phyloP scores from a whole-genome alignment of 2,888 invertebrate genomes.

The Epistrophe eligans region DNA sequence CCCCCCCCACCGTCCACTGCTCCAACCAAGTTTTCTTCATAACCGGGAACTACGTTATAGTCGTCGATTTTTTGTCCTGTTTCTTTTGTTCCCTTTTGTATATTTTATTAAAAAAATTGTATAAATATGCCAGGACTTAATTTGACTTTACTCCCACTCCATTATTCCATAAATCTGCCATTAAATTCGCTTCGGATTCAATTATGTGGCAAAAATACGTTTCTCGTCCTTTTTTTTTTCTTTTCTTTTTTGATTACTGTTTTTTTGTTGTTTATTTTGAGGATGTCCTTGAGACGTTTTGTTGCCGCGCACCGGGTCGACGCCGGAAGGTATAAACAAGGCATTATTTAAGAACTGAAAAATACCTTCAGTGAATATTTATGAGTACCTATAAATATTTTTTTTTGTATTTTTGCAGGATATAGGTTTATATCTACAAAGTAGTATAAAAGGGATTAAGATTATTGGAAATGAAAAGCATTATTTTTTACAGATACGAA shows the following conservation, averaged over 20 bases:
- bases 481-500: conserved; percentile 2
- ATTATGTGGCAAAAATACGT: conserved; percentile 72
- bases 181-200: conserved; percentile 74
- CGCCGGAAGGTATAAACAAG: conserved; percentile 54
- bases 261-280: conserved; percentile 24
- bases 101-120: conserved; percentile 18
- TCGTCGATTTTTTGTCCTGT: conserved; percentile 4
- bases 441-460: conserved; percentile 44
- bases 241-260: conserved; percentile 24
- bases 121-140: conserved; percentile 47
- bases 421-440: not conserved
- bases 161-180: conserved; percentile 64
- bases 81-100: conserved; percentile 33
- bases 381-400: conserved; percentile 27
- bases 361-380: conserved; percentile 66
- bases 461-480: conserved; percentile 55
- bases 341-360: conserved; percentile 48
- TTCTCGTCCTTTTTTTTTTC: conserved; percentile 41
- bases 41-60: conserved; percentile 13
- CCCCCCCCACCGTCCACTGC: not conserved
- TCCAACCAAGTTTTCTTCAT: not conserved
- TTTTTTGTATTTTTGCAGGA: not conserved
- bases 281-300: conserved; percentile 62
- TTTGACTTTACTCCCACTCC: conserved; percentile 45
- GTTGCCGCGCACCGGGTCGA: conserved; percentile 6